Conservation (phyloP, 1,140 invertebrate genomes). For the Drosophila ercepeae region DNA sequence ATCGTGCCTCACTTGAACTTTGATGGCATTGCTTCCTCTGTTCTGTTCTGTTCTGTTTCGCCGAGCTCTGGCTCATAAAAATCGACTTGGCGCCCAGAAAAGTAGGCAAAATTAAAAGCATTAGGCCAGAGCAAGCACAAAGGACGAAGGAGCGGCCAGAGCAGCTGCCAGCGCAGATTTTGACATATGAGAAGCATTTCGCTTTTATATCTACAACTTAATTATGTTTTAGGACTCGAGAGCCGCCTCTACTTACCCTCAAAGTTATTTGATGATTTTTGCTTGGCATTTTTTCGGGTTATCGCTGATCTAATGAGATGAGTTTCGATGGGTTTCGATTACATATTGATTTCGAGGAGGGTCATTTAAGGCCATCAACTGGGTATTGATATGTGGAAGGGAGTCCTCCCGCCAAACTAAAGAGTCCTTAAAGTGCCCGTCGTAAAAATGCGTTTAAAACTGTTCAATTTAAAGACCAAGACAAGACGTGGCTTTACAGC, state of each 20-base stretch:
- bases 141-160: conserved; percentile 25
- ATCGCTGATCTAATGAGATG: conserved; percentile 30
- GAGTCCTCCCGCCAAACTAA: too few species aligned
- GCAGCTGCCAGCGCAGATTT: conserved; percentile 69
- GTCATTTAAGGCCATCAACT: neutral
- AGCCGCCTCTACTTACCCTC: conserved; percentile 15
- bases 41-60: neutral
- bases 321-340: conserved; percentile 31
- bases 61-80: conserved; percentile 54
- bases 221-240: conserved; percentile 50
- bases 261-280: conserved; percentile 24
- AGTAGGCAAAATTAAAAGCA: conserved; percentile 58
- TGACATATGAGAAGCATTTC: conserved; percentile 69
- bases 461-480: neutral
- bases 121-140: conserved; percentile 37
- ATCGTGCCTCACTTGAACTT: conserved; percentile 48
- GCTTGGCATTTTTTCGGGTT: conserved; percentile 8
- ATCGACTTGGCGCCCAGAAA: conserved; percentile 40
- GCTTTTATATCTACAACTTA: conserved; percentile 44
- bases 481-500: neutral
- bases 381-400: neutral
- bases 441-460: too few species aligned
- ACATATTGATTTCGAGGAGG: conserved; percentile 25
- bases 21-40: conserved; percentile 29
- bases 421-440: neutral